Conservation (phyloP, 2,888 invertebrate species). For the Synanthedon tipuliformis region DNA sequence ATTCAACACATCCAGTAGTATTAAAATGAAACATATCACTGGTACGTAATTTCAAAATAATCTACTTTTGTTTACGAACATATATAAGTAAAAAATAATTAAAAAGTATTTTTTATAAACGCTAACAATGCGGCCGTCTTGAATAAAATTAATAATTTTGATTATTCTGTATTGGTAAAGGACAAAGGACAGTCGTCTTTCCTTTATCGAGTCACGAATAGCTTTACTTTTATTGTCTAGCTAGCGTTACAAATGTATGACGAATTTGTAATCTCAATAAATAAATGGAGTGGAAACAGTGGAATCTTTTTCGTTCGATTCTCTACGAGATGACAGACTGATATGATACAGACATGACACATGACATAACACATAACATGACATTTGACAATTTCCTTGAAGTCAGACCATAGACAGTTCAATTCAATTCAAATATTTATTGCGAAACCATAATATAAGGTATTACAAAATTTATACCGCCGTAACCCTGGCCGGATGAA, state of each 20-base stretch:
- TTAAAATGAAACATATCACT: slow-evolving; percentile 34
- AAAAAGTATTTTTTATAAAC: slow-evolving; percentile 20
- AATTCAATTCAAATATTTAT: too few species aligned
- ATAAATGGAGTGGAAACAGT: background rate
- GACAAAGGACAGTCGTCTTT: slow-evolving; percentile 13
- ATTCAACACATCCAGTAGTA: slow-evolving; percentile 25
- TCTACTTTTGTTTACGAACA: slow-evolving; percentile 13
- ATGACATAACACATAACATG: too few species aligned
- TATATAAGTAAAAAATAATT: slow-evolving; percentile 16
- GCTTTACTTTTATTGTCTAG: slow-evolving; percentile 14
- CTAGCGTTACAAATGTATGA: slow-evolving; percentile 14
- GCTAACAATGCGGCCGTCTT: slow-evolving; percentile 12
- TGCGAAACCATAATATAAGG: too few species aligned
- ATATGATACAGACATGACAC: too few species aligned
- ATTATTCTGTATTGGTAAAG: slow-evolving; percentile 12
- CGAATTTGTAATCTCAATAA: slow-evolving; percentile 16
- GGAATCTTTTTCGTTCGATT: too few species aligned
- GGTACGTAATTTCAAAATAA: slow-evolving; percentile 26
- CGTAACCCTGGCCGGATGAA: too few species aligned
- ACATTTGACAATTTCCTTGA: too few species aligned
- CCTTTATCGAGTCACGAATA: slow-evolving; percentile 12
- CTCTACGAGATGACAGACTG: too few species aligned
- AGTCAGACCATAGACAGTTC: too few species aligned
- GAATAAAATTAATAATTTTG: slow-evolving; percentile 11
- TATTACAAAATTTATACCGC: too few species aligned